phyloP scores from a whole-genome alignment of 2,888 invertebrate genomes.

The Orchesellides sinensis region DNA sequence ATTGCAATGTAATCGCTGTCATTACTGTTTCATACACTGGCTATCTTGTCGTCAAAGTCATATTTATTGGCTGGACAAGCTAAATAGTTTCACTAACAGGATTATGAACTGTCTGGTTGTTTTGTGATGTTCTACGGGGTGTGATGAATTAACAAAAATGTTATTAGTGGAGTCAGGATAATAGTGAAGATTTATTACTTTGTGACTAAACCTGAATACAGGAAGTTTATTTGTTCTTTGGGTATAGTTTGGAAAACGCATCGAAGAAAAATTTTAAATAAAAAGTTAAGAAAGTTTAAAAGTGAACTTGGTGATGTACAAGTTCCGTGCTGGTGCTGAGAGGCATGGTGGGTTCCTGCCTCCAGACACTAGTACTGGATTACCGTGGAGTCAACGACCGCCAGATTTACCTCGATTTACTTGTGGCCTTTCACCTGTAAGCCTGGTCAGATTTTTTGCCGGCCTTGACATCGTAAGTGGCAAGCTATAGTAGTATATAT shows the following conservation, averaged over 20 bases:
- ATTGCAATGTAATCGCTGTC: neutral
- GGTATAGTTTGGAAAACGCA: no score
- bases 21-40: neutral
- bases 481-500: no score
- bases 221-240: no score
- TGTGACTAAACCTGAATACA: no score
- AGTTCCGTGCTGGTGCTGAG: conserved; percentile 50
- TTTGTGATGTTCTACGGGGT: neutral
- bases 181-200: neutral
- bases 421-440: conserved; percentile 57
- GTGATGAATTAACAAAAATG: neutral
- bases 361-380: conserved; percentile 58
- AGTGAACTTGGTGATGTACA: conserved; percentile 61
- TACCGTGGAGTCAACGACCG: conserved; percentile 63
- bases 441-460: conserved; percentile 62
- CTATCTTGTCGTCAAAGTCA: neutral
- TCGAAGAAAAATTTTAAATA: neutral
- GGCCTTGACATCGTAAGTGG: conserved; percentile 62
- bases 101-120: neutral
- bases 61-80: neutral
- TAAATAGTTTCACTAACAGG: neutral
- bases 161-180: neutral
- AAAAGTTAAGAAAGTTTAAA: neutral
- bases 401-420: conserved; percentile 62
- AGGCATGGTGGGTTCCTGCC: conserved; percentile 49